phyloP scores from a whole-genome alignment of 30 jellyfish, hydroid and myxozoan genomes.

The Hydractinia echinata region DNA sequence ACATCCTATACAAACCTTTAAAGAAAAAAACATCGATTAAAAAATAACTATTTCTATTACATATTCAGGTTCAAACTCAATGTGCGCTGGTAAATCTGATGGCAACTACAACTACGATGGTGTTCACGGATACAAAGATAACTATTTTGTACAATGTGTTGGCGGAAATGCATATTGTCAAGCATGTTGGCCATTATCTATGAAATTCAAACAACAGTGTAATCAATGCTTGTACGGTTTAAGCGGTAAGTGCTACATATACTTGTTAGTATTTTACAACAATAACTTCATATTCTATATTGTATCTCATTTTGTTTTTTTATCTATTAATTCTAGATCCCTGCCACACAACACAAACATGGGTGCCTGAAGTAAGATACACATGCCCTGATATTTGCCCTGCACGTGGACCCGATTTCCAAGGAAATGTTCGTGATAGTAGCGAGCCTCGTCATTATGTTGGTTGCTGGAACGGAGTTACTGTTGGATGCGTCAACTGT shows the following conservation, averaged over 20 bases:
- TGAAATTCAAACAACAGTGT: conserved; percentile 17
- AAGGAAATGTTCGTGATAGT: not conserved
- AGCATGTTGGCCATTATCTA: conserved; percentile 30
- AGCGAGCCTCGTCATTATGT: not conserved
- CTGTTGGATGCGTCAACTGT: not conserved
- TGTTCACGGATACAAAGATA: not conserved
- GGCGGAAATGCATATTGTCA: conserved; percentile 26
- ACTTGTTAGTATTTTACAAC: not conserved
- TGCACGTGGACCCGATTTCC: conserved; percentile 2
- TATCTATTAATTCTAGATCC: not conserved
- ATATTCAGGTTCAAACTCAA: not conserved
- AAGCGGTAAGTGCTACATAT: conserved; percentile 2
- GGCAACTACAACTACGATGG: conserved; percentile 16
- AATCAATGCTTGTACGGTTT: conserved; percentile 30
- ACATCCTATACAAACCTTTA: too few relatives aligned
- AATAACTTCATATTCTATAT: not conserved
- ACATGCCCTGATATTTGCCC: not conserved
- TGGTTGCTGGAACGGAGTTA: conserved; percentile 10
- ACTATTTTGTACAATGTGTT: conserved; percentile 29
- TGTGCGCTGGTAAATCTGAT: conserved; percentile 15
- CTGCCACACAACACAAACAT: conserved; percentile 2
- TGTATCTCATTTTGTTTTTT: not conserved
- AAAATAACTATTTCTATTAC: not conserved
- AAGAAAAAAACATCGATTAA: not conserved
- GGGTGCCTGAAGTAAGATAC: not conserved